Percentiles rank a stretch among this genome's conserved stretches.
Conservation (phyloP, 2,797 vertebrate genomes). For the Coendou prehensilis region DNA sequence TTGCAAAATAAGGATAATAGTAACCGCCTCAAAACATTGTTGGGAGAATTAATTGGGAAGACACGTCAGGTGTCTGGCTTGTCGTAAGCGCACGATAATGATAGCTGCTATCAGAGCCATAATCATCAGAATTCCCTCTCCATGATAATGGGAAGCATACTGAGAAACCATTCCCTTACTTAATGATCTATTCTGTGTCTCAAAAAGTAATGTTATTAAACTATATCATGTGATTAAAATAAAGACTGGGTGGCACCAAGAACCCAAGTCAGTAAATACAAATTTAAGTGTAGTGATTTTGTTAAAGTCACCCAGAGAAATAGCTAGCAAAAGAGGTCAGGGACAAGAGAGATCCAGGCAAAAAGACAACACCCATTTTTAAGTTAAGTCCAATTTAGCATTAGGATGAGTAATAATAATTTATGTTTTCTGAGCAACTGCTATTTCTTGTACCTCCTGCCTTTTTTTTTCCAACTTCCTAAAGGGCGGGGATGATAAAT, state of each 20-base stretch:
- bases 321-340: not conserved
- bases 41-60: not conserved
- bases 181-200: not conserved
- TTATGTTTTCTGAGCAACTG: not conserved
- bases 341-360: not conserved
- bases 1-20: not conserved
- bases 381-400: not conserved
- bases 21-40: not conserved
- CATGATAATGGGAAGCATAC: not conserved
- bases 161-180: not conserved
- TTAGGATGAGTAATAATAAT: not conserved
- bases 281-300: conserved; percentile 16
- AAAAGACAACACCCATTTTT: not conserved
- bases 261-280: not conserved
- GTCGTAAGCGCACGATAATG: not conserved
- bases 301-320: not conserved
- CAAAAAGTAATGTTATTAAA: conserved; percentile 50
- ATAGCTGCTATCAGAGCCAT: not conserved
- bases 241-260: too few species aligned
- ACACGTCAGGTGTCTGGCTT: not conserved
- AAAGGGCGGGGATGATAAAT: conserved; percentile 6
- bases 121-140: not conserved
- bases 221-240: not conserved
- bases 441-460: not conserved
- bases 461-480: not conserved